phyloP scores from a whole-genome alignment of 2,113 vertebrate species.

The Megalops atlanticus region DNA sequence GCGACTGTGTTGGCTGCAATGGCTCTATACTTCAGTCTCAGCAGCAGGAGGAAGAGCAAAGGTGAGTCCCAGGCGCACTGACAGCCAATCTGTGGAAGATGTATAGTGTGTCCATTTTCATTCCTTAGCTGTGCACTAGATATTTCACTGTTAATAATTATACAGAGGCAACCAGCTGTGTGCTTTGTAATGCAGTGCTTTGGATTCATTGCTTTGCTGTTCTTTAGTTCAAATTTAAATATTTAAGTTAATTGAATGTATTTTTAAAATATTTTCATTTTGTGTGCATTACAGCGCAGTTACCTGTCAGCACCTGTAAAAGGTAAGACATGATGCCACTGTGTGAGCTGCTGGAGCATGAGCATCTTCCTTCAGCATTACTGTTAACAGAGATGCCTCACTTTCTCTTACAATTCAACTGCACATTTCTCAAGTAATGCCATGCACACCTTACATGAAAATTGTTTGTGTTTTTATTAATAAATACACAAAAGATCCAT shows the following conservation, averaged over 20 bases:
- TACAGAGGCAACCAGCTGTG: too few species aligned
- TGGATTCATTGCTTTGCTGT: neutral
- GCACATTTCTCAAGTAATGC: too few species aligned
- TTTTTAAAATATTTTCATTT: neutral
- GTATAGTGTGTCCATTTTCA: too few species aligned
- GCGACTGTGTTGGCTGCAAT: constrained; percentile 52
- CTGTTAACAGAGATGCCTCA: too few species aligned
- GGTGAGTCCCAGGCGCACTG: constrained; percentile 36
- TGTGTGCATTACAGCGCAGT: constrained; percentile 38
- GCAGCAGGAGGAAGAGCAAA: constrained; percentile 51
- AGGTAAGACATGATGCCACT: constrained; percentile 39
- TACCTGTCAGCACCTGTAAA: constrained; percentile 27
- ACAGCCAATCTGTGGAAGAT: too few species aligned
- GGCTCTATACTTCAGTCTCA: constrained; percentile 57
- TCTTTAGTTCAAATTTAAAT: neutral
- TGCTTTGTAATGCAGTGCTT: neutral
- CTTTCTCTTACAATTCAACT: too few species aligned
- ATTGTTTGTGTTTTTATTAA: too few species aligned
- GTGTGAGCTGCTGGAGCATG: neutral
- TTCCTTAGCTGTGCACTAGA: too few species aligned
- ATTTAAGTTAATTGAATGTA: neutral
- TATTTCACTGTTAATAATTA: neutral
- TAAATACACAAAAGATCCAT: too few species aligned
- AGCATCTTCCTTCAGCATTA: too few species aligned
- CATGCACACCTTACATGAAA: too few species aligned